Percentiles rank a stretch among this genome's conserved stretches.
These are phyloP conservation scores for Allacma fusca DNA, from an alignment of 2,888 invertebrate genomes.

Conservation along the genomic window DNA sequence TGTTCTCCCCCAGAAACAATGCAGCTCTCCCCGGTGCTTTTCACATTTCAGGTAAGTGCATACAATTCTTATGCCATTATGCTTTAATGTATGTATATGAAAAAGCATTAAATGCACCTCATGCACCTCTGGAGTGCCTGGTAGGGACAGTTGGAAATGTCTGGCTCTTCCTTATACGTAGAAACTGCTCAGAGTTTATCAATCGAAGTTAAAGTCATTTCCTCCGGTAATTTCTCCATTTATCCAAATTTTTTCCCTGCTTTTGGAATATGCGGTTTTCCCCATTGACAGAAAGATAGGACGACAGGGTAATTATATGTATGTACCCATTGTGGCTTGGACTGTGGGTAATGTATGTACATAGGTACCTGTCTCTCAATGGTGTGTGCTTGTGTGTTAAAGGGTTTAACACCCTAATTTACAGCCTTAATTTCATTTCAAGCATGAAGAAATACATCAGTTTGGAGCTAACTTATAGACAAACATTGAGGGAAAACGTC, in stretches of 20 bases:
- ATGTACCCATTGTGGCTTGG: too few relatives aligned
- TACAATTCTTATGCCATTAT: not conserved
- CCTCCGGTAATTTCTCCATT: slow-evolving; percentile 22
- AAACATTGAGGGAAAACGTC: slow-evolving; percentile 18
- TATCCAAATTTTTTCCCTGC: slow-evolving; percentile 8
- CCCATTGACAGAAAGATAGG: too few relatives aligned
- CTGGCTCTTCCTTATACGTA: too few relatives aligned
- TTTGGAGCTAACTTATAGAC: slow-evolving; percentile 3
- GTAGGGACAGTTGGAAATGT: not conserved
- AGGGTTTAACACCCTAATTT: slow-evolving; percentile 12
- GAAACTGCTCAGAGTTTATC: not conserved
- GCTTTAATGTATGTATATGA: too few relatives aligned
- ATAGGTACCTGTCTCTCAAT: not conserved
- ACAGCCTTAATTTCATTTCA: not conserved
- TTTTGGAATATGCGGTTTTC: too few relatives aligned
- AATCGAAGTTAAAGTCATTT: slow-evolving; percentile 22
- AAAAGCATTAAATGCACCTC: too few relatives aligned
- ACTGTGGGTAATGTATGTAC: slow-evolving; percentile 7
- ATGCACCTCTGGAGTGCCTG: too few relatives aligned
- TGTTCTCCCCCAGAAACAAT: slow-evolving; percentile 16
- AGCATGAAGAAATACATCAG: not conserved
- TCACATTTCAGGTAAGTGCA: not conserved
- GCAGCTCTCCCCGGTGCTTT: not conserved
- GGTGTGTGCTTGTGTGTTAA: not conserved
- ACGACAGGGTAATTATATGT: too few relatives aligned